Base-by-base conservation (phyloP, 2,888 invertebrate species). In the Polyommatus icarus region DNA sequence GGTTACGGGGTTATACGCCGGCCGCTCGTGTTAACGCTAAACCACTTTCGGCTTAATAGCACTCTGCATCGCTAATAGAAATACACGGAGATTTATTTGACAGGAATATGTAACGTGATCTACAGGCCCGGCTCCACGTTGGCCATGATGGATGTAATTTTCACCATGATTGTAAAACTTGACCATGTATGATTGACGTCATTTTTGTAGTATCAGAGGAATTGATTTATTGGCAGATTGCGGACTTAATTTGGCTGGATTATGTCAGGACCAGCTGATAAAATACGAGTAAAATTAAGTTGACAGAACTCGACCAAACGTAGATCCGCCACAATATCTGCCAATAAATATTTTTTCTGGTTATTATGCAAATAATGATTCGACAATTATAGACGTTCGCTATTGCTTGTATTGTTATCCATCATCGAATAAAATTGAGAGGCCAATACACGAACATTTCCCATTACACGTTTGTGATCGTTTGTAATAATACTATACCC, bases 21-120 rank as follows among this genome's bases (percentile, higher is more conserved):
- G 84, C 87, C 85, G 84, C 86, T 72, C 85, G 85, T 87, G 85
- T 85, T 85, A 85, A 88, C 89, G 88, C 89, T 89, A 86, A 87
- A 87, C 87, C 86, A 85, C 87, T 87, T 87, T 79, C 81, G 80
- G 76, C 79, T 80, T 81, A 81, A 81, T 80, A 80, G 79, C 81
- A 80, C 81, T 81, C 79, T 80, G 81, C 80, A 82, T 80, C 79
- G 80, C 81, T 83, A 83, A 83, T 83, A 81, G 82, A 83, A 80
- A 82, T 79, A 78, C 79, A 78, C 80, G 77, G 77, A 76, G 79
- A 81, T 80, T 79, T 80, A 80, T 80, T 81, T 79, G 81, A 78
- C 78, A 81, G 79, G 77, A 80, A 81, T 78, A 78, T 79, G 77
- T 71, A 57, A 75, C 36, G 76, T 54, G 54, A 54, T 54, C 18